Base-by-base conservation (phyloP, 2,797 vertebrate species). In the Threskiornis aethiopicus region DNA sequence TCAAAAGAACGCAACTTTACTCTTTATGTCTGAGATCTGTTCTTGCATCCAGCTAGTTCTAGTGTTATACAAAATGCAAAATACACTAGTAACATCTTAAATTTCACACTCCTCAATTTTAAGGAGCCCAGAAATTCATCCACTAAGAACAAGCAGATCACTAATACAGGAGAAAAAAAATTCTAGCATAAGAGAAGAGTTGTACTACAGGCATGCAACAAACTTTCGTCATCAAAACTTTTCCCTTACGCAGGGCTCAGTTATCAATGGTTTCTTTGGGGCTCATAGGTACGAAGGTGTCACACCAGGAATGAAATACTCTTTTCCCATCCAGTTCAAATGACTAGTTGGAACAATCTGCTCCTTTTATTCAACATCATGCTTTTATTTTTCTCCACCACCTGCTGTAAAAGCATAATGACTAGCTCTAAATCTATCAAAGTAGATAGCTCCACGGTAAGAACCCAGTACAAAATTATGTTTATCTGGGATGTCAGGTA, bases 361-460 rank as follows among this genome's bases (percentile, higher is more conserved):
- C 35, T 65, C 31, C 54, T 87, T 83, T 83, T 85, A 89, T 72
- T 95, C 79, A 96, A 78, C 37, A 85, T 39, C 14, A 54, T 75
- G 44, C 29, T 95, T 91, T 89, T 83, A 70, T 83, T 96, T 89
- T 84, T 76, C 29, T 78, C 62, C 2, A 83, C 41, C 39, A 89
- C 70, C 76, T 94, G 58, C 57, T 94, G 41, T 79, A 96, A 95
- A 96, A 93, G 22, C 28, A 75, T 81, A 92, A 91, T 58, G 77
- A 90, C 64, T 54, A 67, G 13, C 17, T 93, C 70, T 95, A 94
- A 96, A 96, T 80, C 70, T 77, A 84, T 42, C 71, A n/a, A 92
- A 91, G 37, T 42, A 64, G 61, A 92, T 54, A 39, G 33, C 64
- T 92, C 79, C 55, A 46, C 54, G 20, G 54, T 57, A 91, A 93